A percentile compares a stretch with the other conserved stretches of the same genome.
Evolutionary conservation across 2,113 vertebrate genomes (phyloP).

Genomic region (Rhinopomastus cyanomelas): DNA sequence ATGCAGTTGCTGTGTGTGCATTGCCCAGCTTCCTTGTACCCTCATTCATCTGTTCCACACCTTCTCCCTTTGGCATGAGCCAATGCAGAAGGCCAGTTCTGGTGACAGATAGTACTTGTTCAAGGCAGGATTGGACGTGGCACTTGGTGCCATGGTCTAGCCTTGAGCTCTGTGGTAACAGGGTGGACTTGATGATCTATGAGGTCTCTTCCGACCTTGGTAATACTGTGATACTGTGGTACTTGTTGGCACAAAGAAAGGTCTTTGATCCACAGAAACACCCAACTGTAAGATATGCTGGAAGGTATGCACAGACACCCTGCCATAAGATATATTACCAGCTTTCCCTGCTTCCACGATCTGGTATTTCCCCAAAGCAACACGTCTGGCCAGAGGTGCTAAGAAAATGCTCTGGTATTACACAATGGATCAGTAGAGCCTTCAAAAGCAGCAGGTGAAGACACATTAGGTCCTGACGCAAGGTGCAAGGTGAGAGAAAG

Average conservation of each 20-base stretch:
- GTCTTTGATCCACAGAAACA: not conserved
- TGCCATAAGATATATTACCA: not conserved
- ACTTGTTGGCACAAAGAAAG: not conserved
- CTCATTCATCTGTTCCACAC: not conserved
- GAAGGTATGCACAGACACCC: too few species aligned
- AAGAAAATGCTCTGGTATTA: not conserved
- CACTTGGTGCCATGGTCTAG: too few species aligned
- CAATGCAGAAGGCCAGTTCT: not conserved
- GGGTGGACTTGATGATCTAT: too few species aligned
- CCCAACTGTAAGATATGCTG: too few species aligned
- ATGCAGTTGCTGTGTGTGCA: not conserved
- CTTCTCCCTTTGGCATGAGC: not conserved
- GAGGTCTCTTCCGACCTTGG: too few species aligned
- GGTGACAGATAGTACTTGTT: not conserved
- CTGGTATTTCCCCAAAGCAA: not conserved
- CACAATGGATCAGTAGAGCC: not conserved
- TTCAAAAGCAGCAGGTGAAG: not conserved
- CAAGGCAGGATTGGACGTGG: too few species aligned
- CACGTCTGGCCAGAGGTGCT: not conserved
- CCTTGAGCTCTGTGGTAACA: too few species aligned
- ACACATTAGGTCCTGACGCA: not conserved
- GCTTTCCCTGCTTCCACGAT: not conserved
- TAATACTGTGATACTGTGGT: too few species aligned
- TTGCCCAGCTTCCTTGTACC: not conserved
- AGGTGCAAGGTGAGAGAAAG: not conserved